Conservation (phyloP, 2,888 invertebrate species). For the Luperina testacea region DNA sequence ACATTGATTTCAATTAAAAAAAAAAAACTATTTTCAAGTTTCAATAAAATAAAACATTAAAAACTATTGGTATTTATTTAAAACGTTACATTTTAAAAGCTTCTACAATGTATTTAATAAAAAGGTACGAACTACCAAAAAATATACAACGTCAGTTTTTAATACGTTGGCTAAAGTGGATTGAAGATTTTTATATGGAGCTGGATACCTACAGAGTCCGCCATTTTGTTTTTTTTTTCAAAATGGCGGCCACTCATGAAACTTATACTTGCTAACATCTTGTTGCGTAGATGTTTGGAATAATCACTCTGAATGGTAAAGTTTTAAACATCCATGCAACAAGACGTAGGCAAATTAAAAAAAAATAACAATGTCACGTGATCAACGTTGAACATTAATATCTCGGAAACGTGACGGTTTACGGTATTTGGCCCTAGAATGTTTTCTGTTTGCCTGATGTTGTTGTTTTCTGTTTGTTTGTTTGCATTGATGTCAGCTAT, state of each 20-base stretch:
- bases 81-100: slow-evolving; percentile 30
- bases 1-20: slow-evolving; percentile 37
- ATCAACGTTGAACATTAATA: too few relatives aligned
- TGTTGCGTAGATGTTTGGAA: not conserved
- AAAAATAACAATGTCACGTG: too few relatives aligned
- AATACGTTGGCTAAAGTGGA: not conserved
- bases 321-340: too few relatives aligned
- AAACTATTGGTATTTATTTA: slow-evolving; percentile 49
- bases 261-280: not conserved
- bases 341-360: too few relatives aligned
- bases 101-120: slow-evolving; percentile 24
- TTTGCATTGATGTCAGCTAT: not conserved
- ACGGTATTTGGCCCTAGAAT: too few relatives aligned
- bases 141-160: not conserved
- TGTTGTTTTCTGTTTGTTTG: too few relatives aligned
- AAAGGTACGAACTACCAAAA: slow-evolving; percentile 8
- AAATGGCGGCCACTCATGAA: not conserved
- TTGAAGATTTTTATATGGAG: not conserved
- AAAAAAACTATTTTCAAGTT: slow-evolving; percentile 17
- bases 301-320: too few relatives aligned
- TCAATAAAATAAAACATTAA: slow-evolving; percentile 19
- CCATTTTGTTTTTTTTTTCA: not conserved
- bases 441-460: not conserved
- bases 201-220: not conserved
- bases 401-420: too few relatives aligned